Evolutionary conservation across 2,797 vertebrate genomes (phyloP), one percentile per base, ranked within the genome.

Genomic region (Enoplosus armatus): DNA sequence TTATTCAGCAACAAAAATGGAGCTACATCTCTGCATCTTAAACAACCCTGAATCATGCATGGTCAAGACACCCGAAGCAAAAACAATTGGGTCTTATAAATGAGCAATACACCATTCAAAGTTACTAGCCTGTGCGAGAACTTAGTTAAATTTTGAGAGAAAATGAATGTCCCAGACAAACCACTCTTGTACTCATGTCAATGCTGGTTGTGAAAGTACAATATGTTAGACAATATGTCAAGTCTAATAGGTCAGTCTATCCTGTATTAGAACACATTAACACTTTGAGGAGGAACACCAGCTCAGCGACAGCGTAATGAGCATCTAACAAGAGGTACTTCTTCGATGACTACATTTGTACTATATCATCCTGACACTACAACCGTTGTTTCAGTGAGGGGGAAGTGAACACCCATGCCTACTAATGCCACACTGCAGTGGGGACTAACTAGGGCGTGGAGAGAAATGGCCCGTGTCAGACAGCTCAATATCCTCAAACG

Each of bases 391-490:
- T 61, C 22, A 63, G 33, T 31, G 14, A 78, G n/a, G 22, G 16
- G 24, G 61, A 73, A n/a, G 48, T 29, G 27, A 70, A 82, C 73
- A 61, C 54, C 58, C 24, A 35, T 56, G 35, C 16, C 39, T 79
- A 37, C 48, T 59, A 26, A 82, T 54, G 67, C 58, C 75, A 79
- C 50, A 43, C 11, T 10, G 33, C 72, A 43, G 54, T 41, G 22
- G 56, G 33, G 50, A 75, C 77, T 33, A 79, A 85, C 45, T 67
- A 61, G 65, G 83, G 84, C 55, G 11, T 31, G 33, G 67, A 85
- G 66, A 75, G 83, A 85, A 88, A 77, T 69, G 75, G 72, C 45
- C 72, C 43, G 8, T 63, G 76, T 85, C 75, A 85, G 61, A 80
- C 62, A 69, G 79, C 66, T 84, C 56, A 59, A 74, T 84, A 73